Base-by-base conservation (phyloP, 2,797 vertebrate genomes). In the Percopsis omiscomaycus region DNA sequence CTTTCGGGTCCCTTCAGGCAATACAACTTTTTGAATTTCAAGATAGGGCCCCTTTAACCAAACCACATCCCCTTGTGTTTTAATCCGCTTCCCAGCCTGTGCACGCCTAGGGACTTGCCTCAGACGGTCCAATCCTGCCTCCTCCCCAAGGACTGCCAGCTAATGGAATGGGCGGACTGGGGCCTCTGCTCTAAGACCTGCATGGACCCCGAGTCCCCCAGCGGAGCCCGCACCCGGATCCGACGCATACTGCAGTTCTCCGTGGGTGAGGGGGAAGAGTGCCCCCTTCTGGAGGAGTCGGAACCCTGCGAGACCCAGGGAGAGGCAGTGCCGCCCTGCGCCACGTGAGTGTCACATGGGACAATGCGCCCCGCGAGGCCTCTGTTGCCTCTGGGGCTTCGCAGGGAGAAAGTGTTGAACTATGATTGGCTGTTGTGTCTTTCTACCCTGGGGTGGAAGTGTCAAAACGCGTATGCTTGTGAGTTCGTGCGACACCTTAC, bases 121-220 rank as follows among this genome's bases (percentile, higher is more conserved):
- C 83, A 93, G 76, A 96, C 94, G 0, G 92, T 96, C 89, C 97
- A 97, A 87, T 94, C 96, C 64, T 99, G 98, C 49, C 91, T 97
- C 72, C 91, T 98, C 22, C 86, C 90, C 3, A 96, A 94, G 75
- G 95, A 95, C 70, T 98, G 97, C 79, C 92, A 93, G 73, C 78
- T 97, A 63, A 94, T 93, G 0, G 95, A 96, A 51, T 99, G 98
- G 98, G 81, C 88, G 0, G 89, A 91, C 27, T 98, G 97, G 97
- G 90, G 91, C 5, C 81, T 91, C 2, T 99, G 98, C 84, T 94
- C 96, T 52, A 95, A 95, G 84, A 88, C 88, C 0, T 99, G 97
- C 74, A 45, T 83, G 1, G 92, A 95, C 69, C 74, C 79, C 5
- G 84, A 78, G 2, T 85, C 91, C 10, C 92, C 93, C 1, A 81